Evolutionary conservation across 1,140 invertebrate species (phyloP), one percentile per base, ranked within the genome.

Genomic region (Ctenoplectra terminalis): DNA sequence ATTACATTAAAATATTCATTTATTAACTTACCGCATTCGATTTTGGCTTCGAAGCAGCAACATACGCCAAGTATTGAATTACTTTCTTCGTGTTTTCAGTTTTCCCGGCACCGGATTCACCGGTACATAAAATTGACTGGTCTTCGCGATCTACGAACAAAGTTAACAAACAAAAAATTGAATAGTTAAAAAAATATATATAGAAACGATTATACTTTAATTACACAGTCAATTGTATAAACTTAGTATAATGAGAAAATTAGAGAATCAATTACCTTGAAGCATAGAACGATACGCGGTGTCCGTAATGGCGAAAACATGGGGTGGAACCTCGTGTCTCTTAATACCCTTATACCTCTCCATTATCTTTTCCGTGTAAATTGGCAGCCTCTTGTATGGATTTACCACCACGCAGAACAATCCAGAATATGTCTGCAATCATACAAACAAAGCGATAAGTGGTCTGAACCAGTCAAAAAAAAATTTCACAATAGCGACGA

Each of bases 61-160:
- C 99, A 94, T 98, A 99, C 4, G 99, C 99, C 91, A 99, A 95
- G 95, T 99, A 99, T 94, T 99, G 99, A 91, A 99, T 99, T 48
- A 99, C 99, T 96, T 99, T 99, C 95, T 99, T 99, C 60, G 99
- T 99, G 94, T 99, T 99, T 94, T 99, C 99, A 31, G 99, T 99
- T 95, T 99, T 99, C 84, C 99, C 99, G 86, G 99, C 99, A 88
- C 99, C 99, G n/a, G 99, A 99, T 94, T 99, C 99, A 88, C 99
- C 99, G 69, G 99, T 99, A 95, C 99, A 99, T 73, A 99, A 95
- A 93, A 99, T 99, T 13, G 98, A 99, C 94, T 99, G 99, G 94
- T 99, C 99, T 95, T 99, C 99, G 58, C 99, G 96, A 95, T 99
- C 99, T 99, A 95, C 34, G 95, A 95, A 58, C 66, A 82, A 29